Evolutionary conservation across 2,113 vertebrate species (phyloP).

Genomic region (Irena cyanogastra): DNA sequence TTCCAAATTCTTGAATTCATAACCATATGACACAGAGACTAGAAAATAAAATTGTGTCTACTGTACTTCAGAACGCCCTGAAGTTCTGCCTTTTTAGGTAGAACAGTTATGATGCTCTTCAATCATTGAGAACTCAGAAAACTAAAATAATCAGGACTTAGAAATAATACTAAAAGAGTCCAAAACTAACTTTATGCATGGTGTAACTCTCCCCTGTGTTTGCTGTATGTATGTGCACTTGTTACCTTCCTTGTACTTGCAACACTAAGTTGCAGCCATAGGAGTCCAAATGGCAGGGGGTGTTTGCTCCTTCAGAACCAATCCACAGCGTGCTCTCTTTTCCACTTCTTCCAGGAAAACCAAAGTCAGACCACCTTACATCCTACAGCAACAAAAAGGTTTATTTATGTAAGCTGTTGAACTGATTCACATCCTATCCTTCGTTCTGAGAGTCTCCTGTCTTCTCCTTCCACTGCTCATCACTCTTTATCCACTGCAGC

Average conservation of each 20-base stretch:
- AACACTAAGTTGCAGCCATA: slow-evolving; percentile 94
- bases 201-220: background rate
- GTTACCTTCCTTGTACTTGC: slow-evolving; percentile 94
- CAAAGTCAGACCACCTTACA: slow-evolving; percentile 90
- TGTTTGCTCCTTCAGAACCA: slow-evolving; percentile 87
- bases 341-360: slow-evolving; percentile 86
- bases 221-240: background rate
- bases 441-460: background rate
- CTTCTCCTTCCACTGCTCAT: background rate
- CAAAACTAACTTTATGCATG: background rate
- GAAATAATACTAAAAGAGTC: background rate
- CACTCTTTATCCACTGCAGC: background rate
- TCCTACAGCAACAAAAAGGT: slow-evolving; percentile 74
- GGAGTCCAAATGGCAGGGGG: slow-evolving; percentile 91
- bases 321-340: slow-evolving; percentile 92
- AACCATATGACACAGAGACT: background rate
- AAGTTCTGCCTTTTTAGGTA: background rate
- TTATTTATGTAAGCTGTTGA: background rate
- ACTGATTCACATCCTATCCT: background rate
- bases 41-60: background rate
- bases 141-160: background rate
- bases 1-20: background rate
- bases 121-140: background rate
- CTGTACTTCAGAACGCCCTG: background rate
- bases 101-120: background rate